Evolutionary conservation across 1,140 invertebrate genomes (phyloP).

Genomic region (Drosophila nigrodunni): DNA sequence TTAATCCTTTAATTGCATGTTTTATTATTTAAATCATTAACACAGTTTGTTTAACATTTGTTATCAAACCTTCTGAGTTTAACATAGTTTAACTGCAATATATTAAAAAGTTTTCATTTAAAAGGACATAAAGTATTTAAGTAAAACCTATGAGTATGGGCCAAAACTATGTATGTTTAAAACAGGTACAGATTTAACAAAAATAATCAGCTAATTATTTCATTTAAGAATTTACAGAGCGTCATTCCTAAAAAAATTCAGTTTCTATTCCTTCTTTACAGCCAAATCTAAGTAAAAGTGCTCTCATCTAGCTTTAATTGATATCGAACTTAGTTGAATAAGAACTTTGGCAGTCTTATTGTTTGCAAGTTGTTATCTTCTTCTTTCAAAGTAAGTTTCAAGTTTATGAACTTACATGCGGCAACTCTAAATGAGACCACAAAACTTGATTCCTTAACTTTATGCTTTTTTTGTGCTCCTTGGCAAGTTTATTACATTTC

Average conservation of each 20-base stretch:
- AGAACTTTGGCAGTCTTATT: not conserved
- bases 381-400: not conserved
- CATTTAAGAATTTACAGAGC: no score
- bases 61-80: no score
- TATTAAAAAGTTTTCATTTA: no score
- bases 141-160: no score
- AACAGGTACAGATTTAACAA: no score
- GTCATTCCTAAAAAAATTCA: no score
- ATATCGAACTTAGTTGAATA: not conserved
- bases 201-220: no score
- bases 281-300: not conserved
- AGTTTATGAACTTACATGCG: conserved; percentile 19
- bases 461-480: not conserved
- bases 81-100: no score
- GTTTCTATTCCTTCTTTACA: not conserved
- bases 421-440: conserved; percentile 25
- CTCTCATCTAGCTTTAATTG: not conserved
- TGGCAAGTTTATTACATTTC: conserved; percentile 36
- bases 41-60: not conserved
- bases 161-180: no score
- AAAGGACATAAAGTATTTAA: no score
- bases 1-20: no score
- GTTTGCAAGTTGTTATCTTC: not conserved
- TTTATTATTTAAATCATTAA: no score
- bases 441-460: conserved; percentile 32